Percentiles rank a stretch among this genome's conserved stretches.
Evolutionary conservation across 2,797 vertebrate genomes (phyloP).

Genomic region (Sparus aurata): DNA sequence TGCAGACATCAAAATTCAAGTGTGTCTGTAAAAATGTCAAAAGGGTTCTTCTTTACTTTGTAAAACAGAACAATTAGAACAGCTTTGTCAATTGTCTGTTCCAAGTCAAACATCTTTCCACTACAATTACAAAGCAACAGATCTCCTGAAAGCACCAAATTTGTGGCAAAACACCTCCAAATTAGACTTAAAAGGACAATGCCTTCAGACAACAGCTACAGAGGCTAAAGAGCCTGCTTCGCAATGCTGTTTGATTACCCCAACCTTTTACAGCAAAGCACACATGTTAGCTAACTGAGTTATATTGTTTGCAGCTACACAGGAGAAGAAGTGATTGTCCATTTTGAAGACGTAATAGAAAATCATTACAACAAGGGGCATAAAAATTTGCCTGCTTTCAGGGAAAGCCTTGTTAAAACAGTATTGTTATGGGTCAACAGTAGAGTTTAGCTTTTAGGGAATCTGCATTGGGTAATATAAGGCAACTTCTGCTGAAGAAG

Average conservation of each 20-base stretch:
- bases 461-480: slow-evolving; percentile 46
- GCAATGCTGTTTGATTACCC: slow-evolving; percentile 24
- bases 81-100: neutral
- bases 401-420: slow-evolving; percentile 52
- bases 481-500: slow-evolving; percentile 63
- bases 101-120: neutral
- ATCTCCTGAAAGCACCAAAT: slow-evolving; percentile 16
- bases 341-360: slow-evolving; percentile 51
- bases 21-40: neutral
- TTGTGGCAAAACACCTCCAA: slow-evolving; percentile 19
- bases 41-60: neutral
- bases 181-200: slow-evolving; percentile 21
- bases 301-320: slow-evolving; percentile 39
- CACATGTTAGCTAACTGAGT: slow-evolving; percentile 30
- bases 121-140: slow-evolving; percentile 18
- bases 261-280: slow-evolving; percentile 34
- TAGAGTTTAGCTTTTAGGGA: slow-evolving; percentile 56
- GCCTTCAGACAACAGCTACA: slow-evolving; percentile 4
- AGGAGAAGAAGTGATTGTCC: slow-evolving; percentile 35
- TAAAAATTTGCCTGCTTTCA: slow-evolving; percentile 53
- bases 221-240: slow-evolving; percentile 6
- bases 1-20: neutral
- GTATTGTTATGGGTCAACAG: slow-evolving; percentile 57
- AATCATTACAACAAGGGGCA: slow-evolving; percentile 48
- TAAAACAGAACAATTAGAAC: neutral